phyloP scores from a whole-genome alignment of 2,797 vertebrate species.

The Crenuchus spilurus region DNA sequence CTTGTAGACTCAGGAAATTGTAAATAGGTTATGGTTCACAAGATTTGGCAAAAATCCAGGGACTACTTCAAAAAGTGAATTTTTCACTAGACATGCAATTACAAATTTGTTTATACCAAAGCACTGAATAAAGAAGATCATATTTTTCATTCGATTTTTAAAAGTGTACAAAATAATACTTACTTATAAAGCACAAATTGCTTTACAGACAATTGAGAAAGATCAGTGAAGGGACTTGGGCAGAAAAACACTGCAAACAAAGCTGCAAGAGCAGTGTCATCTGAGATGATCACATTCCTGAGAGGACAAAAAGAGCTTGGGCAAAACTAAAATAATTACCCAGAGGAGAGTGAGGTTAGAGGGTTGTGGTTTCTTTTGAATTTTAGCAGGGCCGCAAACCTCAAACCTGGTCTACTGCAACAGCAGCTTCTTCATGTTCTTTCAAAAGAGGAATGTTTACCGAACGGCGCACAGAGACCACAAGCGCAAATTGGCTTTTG shows the following conservation, averaged over 20 bases:
- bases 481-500: constrained; percentile 40
- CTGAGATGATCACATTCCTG: constrained; percentile 44
- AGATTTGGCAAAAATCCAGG: no score
- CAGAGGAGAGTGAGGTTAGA: constrained; percentile 42
- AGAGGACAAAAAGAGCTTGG: constrained; percentile 44
- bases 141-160: no score
- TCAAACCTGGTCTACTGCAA: constrained; percentile 34
- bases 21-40: no score
- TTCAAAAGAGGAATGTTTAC: constrained; percentile 45
- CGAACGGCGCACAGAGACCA: constrained; percentile 17
- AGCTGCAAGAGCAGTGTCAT: constrained; percentile 31
- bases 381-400: constrained; percentile 27
- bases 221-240: no score
- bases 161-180: no score
- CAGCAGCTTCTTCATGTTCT: constrained; percentile 18
- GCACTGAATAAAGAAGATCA: no score
- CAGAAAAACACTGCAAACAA: constrained; percentile 17
- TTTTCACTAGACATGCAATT: no score
- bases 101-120: no score
- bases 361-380: constrained; percentile 52
- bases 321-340: constrained; percentile 48
- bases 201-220: no score
- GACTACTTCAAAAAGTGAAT: no score
- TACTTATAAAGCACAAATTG: no score
- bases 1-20: no score